Percentiles rank a stretch among this genome's conserved stretches.
Conservation (phyloP, 30 jellyfish, hydroid and myxozoan genomes). For the Aurelia sp. region DNA sequence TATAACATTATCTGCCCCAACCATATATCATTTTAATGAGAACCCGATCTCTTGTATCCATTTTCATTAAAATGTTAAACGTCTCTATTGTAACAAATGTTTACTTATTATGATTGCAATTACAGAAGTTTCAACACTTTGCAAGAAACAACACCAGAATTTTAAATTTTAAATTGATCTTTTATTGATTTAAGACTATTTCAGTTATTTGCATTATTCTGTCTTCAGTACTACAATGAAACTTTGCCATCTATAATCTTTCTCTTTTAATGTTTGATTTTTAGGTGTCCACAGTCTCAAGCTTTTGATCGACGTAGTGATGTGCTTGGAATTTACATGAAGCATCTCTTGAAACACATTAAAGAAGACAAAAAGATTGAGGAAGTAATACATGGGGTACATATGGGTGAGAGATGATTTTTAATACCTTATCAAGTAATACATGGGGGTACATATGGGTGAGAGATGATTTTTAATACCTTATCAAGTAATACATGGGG, state of each 20-base stretch:
- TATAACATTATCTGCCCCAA: too few species aligned
- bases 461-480: neutral
- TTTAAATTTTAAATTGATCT: neutral
- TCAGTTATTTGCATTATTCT: too few species aligned
- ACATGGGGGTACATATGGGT: slow-evolving; percentile 77
- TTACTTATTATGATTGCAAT: neutral
- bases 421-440: slow-evolving; percentile 8
- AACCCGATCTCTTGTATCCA: too few species aligned
- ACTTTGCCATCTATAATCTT: neutral
- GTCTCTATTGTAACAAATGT: too few species aligned
- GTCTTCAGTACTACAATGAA: neutral
- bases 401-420: slow-evolving; percentile 61
- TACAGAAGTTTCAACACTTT: neutral
- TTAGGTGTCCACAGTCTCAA: slow-evolving; percentile 95
- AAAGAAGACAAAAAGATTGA: slow-evolving; percentile 71
- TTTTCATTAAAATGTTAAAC: too few species aligned
- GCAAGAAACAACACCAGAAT: neutral
- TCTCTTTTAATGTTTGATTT: neutral
- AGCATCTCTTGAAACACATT: slow-evolving; percentile 81
- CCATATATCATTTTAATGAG: too few species aligned
- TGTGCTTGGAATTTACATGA: slow-evolving; percentile 87
- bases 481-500: slow-evolving; percentile 42
- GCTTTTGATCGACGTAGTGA: slow-evolving; percentile 89
- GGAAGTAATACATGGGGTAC: slow-evolving; percentile 63
- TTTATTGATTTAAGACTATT: too few species aligned